Evolutionary conservation across 92 coral and sea anemone species (phyloP).

Genomic region (Meandrina meandrites): DNA sequence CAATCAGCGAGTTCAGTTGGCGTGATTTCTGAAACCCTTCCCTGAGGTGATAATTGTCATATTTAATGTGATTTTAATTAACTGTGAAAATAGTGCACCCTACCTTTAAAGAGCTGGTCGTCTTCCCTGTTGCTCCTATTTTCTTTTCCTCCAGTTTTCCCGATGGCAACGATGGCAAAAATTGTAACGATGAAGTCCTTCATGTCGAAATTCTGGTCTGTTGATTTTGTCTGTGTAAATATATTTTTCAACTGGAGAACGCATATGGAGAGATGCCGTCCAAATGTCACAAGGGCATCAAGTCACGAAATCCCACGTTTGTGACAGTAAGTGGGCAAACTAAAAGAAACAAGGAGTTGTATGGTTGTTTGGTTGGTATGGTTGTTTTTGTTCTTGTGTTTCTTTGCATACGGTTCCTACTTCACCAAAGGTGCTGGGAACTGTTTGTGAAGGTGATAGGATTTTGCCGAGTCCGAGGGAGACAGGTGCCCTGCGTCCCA

Average conservation of each 20-base stretch:
- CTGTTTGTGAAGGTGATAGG: no score
- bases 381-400: no score
- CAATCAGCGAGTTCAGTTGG: not conserved
- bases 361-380: no score
- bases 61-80: not conserved
- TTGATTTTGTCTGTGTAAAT: slow-evolving; percentile 15
- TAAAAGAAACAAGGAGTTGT: no score
- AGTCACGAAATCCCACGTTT: not conserved
- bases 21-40: not conserved
- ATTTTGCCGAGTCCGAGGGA: no score
- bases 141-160: not conserved
- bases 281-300: not conserved
- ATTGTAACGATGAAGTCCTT: slow-evolving; percentile 1
- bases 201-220: slow-evolving; percentile 21
- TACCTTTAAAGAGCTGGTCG: slow-evolving; percentile 1
- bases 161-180: not conserved
- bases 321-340: not conserved
- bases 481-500: no score
- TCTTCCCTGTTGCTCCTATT: not conserved
- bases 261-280: not conserved
- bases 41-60: not conserved
- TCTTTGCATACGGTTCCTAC: not conserved
- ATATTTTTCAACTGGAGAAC: not conserved
- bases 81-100: not conserved
- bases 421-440: slow-evolving; percentile 1